A percentile compares a stretch with the other conserved stretches of the same genome.
These are phyloP conservation scores for Hirtodrosophila duncani DNA, from an alignment of 2,888 invertebrate genomes.

Conservation along the genomic window DNA sequence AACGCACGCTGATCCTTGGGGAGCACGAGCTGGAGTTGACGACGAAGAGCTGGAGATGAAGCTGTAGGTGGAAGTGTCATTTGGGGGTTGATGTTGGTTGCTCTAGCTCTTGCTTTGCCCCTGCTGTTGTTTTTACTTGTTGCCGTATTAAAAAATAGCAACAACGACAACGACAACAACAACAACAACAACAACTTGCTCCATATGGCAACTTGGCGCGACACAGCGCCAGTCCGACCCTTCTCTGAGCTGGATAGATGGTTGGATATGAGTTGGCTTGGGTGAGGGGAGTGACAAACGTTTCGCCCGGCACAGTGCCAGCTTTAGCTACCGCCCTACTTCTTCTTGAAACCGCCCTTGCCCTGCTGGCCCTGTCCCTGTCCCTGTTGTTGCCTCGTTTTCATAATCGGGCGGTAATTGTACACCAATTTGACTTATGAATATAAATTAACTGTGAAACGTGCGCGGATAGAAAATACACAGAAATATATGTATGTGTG, in stretches of 20 bases:
- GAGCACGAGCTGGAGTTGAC: no score
- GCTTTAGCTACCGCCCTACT: not conserved
- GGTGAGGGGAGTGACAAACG: conserved; percentile 37
- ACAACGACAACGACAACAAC: conserved; percentile 34
- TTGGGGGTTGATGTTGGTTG: conserved; percentile 46
- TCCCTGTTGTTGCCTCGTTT: conserved; percentile 44
- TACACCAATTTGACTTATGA: conserved; percentile 77
- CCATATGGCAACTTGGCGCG: conserved; percentile 51
- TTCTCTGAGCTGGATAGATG: conserved; percentile 25
- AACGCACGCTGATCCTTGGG: conserved; percentile 60
- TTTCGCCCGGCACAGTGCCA: conserved; percentile 15
- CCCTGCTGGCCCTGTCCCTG: conserved; percentile 41
- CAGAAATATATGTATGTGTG: conserved; percentile 14
- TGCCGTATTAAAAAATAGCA: conserved; percentile 62
- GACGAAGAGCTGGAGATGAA: conserved; percentile 7
- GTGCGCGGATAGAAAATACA: conserved; percentile 40
- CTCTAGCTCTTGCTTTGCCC: conserved; percentile 10
- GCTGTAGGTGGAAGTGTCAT: conserved; percentile 33
- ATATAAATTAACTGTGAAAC: conserved; percentile 76
- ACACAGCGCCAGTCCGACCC: conserved; percentile 39
- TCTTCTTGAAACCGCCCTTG: no score
- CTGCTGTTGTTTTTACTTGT: conserved; percentile 52
- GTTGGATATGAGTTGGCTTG: not conserved
- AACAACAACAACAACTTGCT: conserved; percentile 35
- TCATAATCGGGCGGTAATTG: conserved; percentile 75